phyloP scores from a whole-genome alignment of 1,140 invertebrate genomes.

The Platorchestia sp. region DNA sequence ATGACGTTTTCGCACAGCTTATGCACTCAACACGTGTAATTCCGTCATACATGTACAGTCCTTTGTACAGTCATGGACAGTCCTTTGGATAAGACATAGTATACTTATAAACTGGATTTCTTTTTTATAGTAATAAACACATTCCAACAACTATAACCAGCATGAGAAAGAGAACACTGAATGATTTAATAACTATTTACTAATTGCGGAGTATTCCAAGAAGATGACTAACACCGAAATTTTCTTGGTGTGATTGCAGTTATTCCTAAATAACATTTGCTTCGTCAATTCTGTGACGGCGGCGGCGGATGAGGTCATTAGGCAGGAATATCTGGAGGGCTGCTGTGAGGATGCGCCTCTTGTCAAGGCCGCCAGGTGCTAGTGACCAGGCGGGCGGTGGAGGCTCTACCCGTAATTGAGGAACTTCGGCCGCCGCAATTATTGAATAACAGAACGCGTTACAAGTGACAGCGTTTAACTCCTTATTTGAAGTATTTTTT shows the following conservation, averaged over 20 bases:
- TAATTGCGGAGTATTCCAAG: neutral
- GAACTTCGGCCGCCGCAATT: too few relatives aligned
- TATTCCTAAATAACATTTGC: neutral
- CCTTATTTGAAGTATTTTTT: neutral
- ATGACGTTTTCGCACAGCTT: neutral
- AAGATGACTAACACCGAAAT: neutral
- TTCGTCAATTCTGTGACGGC: neutral
- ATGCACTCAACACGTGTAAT: neutral
- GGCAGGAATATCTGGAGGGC: conserved; percentile 21
- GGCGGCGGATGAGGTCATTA: conserved; percentile 49
- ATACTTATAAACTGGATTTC: too few relatives aligned
- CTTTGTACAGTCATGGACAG: too few relatives aligned
- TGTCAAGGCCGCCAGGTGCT: conserved; percentile 44
- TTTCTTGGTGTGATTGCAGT: neutral
- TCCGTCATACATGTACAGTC: too few relatives aligned
- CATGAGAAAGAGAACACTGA: too few relatives aligned
- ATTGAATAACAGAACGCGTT: neutral
- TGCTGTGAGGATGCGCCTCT: conserved; percentile 17
- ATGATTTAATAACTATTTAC: neutral
- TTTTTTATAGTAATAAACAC: too few relatives aligned
- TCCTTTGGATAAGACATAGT: too few relatives aligned
- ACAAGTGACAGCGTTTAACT: neutral
- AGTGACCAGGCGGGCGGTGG: neutral
- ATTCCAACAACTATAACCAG: too few relatives aligned
- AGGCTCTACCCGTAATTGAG: neutral